A percentile compares a stretch with the other conserved stretches of the same genome.
Evolutionary conservation across 2,888 invertebrate genomes (phyloP).

Genomic region (Steinernema hermaphroditum): DNA sequence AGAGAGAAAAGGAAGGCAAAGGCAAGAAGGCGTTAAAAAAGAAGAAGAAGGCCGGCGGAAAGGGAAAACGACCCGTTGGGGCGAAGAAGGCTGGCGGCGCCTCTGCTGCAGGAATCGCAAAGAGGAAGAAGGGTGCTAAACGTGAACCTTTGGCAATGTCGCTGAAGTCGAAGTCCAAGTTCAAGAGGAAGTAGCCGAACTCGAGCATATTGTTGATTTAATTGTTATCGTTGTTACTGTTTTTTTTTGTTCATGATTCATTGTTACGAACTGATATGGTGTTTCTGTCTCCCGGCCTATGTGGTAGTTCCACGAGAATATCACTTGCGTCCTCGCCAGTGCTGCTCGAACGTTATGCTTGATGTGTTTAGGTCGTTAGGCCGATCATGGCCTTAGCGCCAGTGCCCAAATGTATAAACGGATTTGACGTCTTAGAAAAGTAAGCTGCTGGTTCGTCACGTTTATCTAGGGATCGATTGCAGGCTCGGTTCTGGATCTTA

Average conservation of each 20-base stretch:
- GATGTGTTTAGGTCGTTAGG: no score
- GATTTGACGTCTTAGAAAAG: slow-evolving; percentile 11
- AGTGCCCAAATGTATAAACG: slow-evolving; percentile 1
- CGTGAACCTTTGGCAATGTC: slow-evolving; percentile 27
- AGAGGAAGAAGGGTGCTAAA: slow-evolving; percentile 3
- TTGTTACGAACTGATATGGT: not conserved
- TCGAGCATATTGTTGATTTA: slow-evolving; percentile 5
- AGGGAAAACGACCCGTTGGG: not conserved
- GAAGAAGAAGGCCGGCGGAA: slow-evolving; percentile 31
- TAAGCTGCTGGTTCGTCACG: not conserved
- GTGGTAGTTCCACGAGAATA: not conserved
- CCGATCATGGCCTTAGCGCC: not conserved
- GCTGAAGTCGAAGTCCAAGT: slow-evolving; percentile 29
- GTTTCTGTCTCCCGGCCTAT: not conserved
- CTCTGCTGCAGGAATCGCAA: not conserved
- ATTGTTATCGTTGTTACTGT: slow-evolving; percentile 21
- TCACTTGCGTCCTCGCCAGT: not conserved
- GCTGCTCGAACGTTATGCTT: no score
- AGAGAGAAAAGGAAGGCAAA: slow-evolving; percentile 33
- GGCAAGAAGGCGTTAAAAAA: slow-evolving; percentile 32
- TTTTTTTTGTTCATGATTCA: not conserved
- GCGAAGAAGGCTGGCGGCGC: not conserved
- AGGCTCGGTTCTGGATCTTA: slow-evolving; percentile 11
- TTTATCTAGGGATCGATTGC: not conserved
- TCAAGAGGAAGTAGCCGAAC: slow-evolving; percentile 20